Base-by-base conservation (phyloP, 2,797 vertebrate genomes). In the Acanthurus leucopareius region DNA sequence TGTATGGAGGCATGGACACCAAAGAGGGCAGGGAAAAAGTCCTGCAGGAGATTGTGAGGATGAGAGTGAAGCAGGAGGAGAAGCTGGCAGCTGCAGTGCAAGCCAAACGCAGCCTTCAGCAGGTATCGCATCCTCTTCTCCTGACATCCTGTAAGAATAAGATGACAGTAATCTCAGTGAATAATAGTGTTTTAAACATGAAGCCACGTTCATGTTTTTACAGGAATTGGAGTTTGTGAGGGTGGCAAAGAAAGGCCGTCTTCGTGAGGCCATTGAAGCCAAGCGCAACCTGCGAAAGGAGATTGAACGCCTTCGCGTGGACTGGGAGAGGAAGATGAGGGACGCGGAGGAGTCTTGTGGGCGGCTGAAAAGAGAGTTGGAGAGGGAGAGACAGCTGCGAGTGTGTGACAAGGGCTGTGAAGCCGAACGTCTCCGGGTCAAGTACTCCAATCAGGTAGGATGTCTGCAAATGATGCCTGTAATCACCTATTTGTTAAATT, bases 21-120 rank as follows among this genome's bases (percentile, higher is more conserved):
- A 97, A 96, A 94, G 98, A 99, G 92, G 96, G 97, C 82, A 95
- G 98, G 92, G 97, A 99, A 89, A 98, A 97, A 90, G 96, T 99
- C 91, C 96, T 99, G 75, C 98, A 99, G 42, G 98, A 99, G 93
- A 96, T 99, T 19, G 94, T 98, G 66, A 97, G 96, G 88, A 98
- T 99, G 97, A 93, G 97, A 22, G 96, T 98, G 76, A 98, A 98
- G 91, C 98, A 99, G 90, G 98, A 99, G 86, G 98, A 99, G 85
- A 99, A 98, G 89, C 95, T 99, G 44, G 95, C 95, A 0, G 95
- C 96, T 0, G 98, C 98, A 20, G 92, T 99, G 83, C 98, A 99
- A 89, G 97, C 97, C 75, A 99, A 99, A 82, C 96, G 96, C 75
- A 97, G 96, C 85, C 96, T 99, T 19, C 98, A 99, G 88, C 98